Evolutionary conservation across 1,140 invertebrate species (phyloP), one percentile per base, ranked within the genome.

Genomic region (Zaprionus ornatus): DNA sequence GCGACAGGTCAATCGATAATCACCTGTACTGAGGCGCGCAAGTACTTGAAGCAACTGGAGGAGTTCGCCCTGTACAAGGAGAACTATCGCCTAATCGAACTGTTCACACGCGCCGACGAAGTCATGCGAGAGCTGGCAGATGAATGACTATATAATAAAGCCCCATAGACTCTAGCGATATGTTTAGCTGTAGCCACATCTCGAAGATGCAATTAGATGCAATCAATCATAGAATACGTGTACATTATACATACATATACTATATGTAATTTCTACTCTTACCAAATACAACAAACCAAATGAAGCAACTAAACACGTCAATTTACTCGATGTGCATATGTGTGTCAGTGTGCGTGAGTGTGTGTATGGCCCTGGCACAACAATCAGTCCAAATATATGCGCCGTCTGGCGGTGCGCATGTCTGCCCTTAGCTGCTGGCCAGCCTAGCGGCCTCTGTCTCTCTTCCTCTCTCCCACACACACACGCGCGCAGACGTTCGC

Each of bases 51-150:
- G 54, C 67, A 82, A 15, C 25, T 92, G 15, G 85, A 92, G 70
- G 91, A 92, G 69, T 92, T 92, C 57, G 91, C 91, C 6, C 57
- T 92, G 29, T 72, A 74, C 57, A 82, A 82, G 64, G 85, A 90
- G 40, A 92, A 92, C 66, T 90, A 87, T 65, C 77, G 91, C 15
- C 74, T 92, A 4, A 92, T 92, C 69, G 91, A 77, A 4, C 29
- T 92, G 9, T 90, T 92, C 37, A 92, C 91, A 7, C 59, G 91
- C 7, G 91, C 91, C 60, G 91, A 91, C 56, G 91, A 91, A 62
- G 84, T 92, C 15, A 74, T 92, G 76, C 78, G 91, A n/a, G 91
- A 92, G 59, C 72, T 92, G 71, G 80, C 73, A 17, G 82, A 83
- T 21, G 68, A 85, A 35, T 17, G 5, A 54, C 7, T 56, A 56